Percentiles rank a stretch among this genome's conserved stretches.
Evolutionary conservation across 2,113 vertebrate genomes (phyloP).

Genomic region (Corythornis vintsioides): DNA sequence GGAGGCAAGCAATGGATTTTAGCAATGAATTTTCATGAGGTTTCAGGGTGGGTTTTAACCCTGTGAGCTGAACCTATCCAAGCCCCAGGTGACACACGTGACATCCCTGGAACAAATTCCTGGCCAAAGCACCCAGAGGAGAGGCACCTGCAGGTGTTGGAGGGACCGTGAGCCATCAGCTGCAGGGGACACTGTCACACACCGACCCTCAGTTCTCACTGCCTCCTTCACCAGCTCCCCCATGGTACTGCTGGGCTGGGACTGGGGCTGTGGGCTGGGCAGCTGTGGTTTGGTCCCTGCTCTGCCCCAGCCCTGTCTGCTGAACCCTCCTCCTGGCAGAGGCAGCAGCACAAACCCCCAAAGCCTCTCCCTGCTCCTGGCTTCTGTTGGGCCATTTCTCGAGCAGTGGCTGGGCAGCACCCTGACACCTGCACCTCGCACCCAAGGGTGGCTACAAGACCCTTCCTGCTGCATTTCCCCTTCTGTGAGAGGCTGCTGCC

Average conservation of each 20-base stretch:
- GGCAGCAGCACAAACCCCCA: no score
- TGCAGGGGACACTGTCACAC: not conserved
- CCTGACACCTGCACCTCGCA: not conserved
- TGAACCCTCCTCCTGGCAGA: not conserved
- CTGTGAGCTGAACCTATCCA: not conserved
- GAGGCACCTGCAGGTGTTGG: accelerated
- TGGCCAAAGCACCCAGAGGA: not conserved
- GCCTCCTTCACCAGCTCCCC: no score
- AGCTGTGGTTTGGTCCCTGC: not conserved
- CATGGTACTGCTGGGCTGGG: not conserved
- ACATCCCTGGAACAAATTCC: not conserved
- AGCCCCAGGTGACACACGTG: not conserved
- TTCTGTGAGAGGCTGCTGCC: not conserved
- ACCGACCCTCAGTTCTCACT: no score
- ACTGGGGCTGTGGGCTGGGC: not conserved
- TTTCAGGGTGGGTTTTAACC: not conserved
- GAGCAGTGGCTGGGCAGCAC: not conserved
- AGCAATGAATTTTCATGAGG: not conserved
- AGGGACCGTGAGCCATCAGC: not conserved
- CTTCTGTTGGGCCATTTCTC: no score
- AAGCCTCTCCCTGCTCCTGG: not conserved
- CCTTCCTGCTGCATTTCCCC: accelerated
- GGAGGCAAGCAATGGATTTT: not conserved
- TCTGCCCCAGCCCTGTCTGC: not conserved
- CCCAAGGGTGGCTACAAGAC: not conserved